These are phyloP conservation scores for Thaumetopoea pityocampa DNA, from an alignment of 1,140 invertebrate genomes.

Conservation along the genomic window DNA sequence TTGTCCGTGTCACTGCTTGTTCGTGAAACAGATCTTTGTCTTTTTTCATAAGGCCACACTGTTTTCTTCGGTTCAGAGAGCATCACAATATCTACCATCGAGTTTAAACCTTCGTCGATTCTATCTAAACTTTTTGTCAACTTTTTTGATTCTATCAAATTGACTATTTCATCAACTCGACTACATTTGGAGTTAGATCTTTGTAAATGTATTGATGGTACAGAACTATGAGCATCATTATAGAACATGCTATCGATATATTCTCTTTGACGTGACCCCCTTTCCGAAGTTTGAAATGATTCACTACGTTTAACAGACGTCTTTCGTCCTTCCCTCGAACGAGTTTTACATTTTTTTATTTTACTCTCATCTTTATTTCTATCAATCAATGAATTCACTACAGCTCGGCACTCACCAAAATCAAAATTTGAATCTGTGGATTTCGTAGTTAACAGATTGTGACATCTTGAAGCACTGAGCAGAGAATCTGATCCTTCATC, in stretches of 20 bases:
- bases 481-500: slow-evolving; percentile 84
- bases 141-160: slow-evolving; percentile 74
- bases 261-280: slow-evolving; percentile 64
- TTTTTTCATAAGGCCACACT: slow-evolving; percentile 66
- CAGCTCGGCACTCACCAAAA: slow-evolving; percentile 69
- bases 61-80: slow-evolving; percentile 72
- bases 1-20: slow-evolving; percentile 66
- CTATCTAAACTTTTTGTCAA: slow-evolving; percentile 86
- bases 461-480: slow-evolving; percentile 79
- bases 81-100: slow-evolving; percentile 83
- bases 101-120: slow-evolving; percentile 84
- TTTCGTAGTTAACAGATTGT: slow-evolving; percentile 56
- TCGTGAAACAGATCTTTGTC: slow-evolving; percentile 65
- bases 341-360: slow-evolving; percentile 45
- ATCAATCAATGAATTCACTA: slow-evolving; percentile 75
- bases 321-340: slow-evolving; percentile 58
- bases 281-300: slow-evolving; percentile 71
- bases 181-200: slow-evolving; percentile 70
- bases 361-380: slow-evolving; percentile 67
- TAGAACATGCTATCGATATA: slow-evolving; percentile 72
- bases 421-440: slow-evolving; percentile 48
- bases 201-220: slow-evolving; percentile 47
- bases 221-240: slow-evolving; percentile 36
- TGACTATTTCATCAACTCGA: slow-evolving; percentile 73
- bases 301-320: slow-evolving; percentile 69